Base-by-base conservation (phyloP, 2,797 vertebrate species). In the Poecile montanus region DNA sequence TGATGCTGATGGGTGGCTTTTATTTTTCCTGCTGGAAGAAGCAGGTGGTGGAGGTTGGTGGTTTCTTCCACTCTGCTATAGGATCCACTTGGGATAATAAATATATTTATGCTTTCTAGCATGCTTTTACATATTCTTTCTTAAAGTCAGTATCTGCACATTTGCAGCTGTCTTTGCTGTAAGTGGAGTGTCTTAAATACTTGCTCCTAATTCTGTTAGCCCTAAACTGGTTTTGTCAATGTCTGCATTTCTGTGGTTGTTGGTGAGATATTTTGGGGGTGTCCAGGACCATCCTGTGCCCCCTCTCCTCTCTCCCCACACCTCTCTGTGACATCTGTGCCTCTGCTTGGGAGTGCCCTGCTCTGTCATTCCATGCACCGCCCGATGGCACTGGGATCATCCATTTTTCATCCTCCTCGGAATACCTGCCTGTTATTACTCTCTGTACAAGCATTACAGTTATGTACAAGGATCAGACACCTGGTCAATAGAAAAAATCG, bases 341-440 rank as follows among this genome's bases (percentile, higher is more conserved):
- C 53, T 19, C 22, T 71, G 48, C 65, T 8, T 30, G 61, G 61
- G 29, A 38, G 26, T 11, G 42, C 54, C 26, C 27, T 16, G 32
- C 42, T 67, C 3, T 38, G 15, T 36, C 19, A 1, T 4, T 14
- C 54, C 0, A 0, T 44, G 47, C 15, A 2, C 20, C 0, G 3
- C 82, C 40, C 2, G 0, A 3, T 47, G 4, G 5, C 3, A 0
- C 71, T 2, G 2, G n/a, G 12, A 13, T 67, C 53, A 58, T 73
- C 57, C 29, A 0, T n/a, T 15, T 65, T 50, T 65, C 45, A 32
- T 85, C 38, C 67, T 62, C 32, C 3, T 2, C 5, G 17, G 67
- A 73, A 25, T 18, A 57, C 63, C 81, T 71, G 57, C 68, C 72
- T 85, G 71, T 42, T 85, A 19, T 14, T 68, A 2, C 71, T 58